Base-by-base conservation (phyloP, 2,888 invertebrate species). In the Syrista parreyssii region DNA sequence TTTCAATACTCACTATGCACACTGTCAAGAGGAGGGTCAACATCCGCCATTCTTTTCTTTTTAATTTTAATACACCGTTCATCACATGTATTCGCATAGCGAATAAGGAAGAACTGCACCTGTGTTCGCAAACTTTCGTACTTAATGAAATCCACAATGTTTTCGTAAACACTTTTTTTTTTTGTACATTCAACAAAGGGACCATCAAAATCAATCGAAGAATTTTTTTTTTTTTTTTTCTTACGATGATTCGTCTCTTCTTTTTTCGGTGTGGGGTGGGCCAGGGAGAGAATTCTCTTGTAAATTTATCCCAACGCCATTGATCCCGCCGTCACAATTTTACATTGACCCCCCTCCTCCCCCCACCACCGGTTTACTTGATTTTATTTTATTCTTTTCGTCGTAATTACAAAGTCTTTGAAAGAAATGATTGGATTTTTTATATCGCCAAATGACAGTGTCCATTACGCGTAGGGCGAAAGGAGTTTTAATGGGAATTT, bases 111-210 rank as follows among this genome's bases (percentile, higher is more conserved):
- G 76, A 71, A 79, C 68, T 76, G 72, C 73, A 40, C 69, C 75
- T 79, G 75, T 73, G 79, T 80, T 79, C 78, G 77, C 74, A 78
- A 85, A 79, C 77, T 79, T 55, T 82, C 79, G 86, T 87, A 87
- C 86, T 87, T 87, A 87, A 86, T 80, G 73, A 15, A 32, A 31
- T 4, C 77, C 81, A 73, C 78, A 77, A 80, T 78, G 76, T 75
- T 79, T 75, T 68, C 55, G 40, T 73, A 77, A 79, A 69, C 71
- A 73, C 4, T 36, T 12, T 68, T 76, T 68, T 69, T 76, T 78
- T 79, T 76, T 75, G 71, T 68, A 32, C 75, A 36, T 68, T 76
- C 68, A 68, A 79, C 74, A 76, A 82, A 82, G 82, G 82, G 80
- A 84, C 79, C 80, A 80, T 77, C 40, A 71, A 71, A 31, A 31